Conservation (phyloP, 2,797 vertebrate genomes). For the Phataginus tricuspis region DNA sequence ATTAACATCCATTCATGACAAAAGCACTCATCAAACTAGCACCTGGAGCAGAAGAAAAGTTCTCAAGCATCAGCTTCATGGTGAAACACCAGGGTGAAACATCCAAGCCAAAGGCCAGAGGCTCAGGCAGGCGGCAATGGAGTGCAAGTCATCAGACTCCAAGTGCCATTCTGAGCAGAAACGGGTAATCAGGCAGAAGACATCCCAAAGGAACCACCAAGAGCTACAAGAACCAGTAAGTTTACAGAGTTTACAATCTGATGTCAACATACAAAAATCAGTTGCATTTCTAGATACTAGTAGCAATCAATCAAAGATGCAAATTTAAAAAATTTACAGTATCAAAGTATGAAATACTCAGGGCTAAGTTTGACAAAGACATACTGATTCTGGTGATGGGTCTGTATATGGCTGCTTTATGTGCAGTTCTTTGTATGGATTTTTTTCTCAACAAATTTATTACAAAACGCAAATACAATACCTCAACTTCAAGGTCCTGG, state of each 20-base stretch:
- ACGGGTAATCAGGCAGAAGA: background rate
- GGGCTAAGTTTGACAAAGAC: background rate
- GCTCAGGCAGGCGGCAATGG: no score
- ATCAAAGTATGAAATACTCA: background rate
- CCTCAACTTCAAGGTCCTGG: slow-evolving; percentile 95
- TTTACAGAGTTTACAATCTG: background rate
- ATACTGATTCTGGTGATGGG: background rate
- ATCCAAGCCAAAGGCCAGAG: no score
- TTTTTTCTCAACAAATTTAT: background rate
- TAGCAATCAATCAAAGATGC: background rate
- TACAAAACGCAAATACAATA: slow-evolving; percentile 78
- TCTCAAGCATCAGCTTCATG: background rate
- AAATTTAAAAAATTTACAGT: background rate
- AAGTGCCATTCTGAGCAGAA: background rate
- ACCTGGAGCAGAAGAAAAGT: background rate
- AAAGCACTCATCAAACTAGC: background rate
- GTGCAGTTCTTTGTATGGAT: background rate
- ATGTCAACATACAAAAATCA: background rate
- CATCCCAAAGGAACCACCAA: background rate
- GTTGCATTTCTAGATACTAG: background rate
- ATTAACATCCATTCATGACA: background rate
- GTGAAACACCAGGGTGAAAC: background rate
- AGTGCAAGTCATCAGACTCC: no score
- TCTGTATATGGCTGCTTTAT: background rate
- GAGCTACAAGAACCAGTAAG: background rate